Evolutionary conservation across 2,113 vertebrate species (phyloP).

Genomic region (Tenebrosternarchus preto): DNA sequence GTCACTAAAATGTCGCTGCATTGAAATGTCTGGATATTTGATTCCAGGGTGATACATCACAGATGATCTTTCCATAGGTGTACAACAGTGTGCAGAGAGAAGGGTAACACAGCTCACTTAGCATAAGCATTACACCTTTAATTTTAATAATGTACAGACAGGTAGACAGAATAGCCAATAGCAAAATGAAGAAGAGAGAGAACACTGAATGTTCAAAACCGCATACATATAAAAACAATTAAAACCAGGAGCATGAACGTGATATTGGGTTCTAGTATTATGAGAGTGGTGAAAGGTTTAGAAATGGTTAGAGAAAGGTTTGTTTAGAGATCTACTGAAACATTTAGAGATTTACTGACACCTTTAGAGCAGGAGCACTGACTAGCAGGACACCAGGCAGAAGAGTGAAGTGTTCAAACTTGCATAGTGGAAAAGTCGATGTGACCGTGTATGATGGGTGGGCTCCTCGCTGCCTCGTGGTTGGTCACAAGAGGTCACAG

Average conservation of each 20-base stretch:
- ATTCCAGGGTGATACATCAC: too few species aligned
- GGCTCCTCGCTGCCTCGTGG: too few species aligned
- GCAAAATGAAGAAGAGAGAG: constrained; percentile 54
- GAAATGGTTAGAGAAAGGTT: not conserved
- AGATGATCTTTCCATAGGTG: not conserved
- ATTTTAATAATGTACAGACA: constrained; percentile 77
- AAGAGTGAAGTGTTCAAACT: constrained; percentile 30
- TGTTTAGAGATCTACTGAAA: constrained; percentile 8
- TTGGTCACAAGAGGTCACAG: too few species aligned
- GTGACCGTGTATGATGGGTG: too few species aligned
- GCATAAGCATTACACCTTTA: constrained; percentile 73
- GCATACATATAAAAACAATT: constrained; percentile 61
- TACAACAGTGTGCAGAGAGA: not conserved
- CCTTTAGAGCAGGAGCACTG: constrained; percentile 8
- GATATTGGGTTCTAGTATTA: constrained; percentile 21
- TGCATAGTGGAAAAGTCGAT: constrained; percentile 40
- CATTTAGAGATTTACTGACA: constrained; percentile 17
- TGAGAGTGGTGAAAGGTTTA: not conserved
- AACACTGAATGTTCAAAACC: constrained; percentile 61
- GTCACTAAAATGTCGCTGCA: too few species aligned
- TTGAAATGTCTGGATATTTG: too few species aligned
- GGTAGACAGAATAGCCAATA: constrained; percentile 63
- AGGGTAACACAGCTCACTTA: constrained; percentile 26
- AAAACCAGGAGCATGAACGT: constrained; percentile 40
- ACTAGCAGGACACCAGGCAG: constrained; percentile 10